Evolutionary conservation across 2,797 vertebrate species (phyloP), one percentile per base, ranked within the genome.

Genomic region (Syngnathus rostellatus): DNA sequence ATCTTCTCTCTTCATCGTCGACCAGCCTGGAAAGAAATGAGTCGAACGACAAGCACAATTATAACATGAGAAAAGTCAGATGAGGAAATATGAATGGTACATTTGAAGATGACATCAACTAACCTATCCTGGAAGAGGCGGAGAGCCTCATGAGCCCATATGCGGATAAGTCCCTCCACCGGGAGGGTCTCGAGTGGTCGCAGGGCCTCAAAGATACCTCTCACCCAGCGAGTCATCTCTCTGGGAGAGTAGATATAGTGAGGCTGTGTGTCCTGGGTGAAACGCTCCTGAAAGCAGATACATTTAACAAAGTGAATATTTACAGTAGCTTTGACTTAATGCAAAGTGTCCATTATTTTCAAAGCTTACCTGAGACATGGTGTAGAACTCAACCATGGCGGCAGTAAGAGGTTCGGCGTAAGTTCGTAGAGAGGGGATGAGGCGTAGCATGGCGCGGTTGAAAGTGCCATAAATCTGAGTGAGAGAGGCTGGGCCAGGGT

Each of bases 321-420:
- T 5, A 31, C n/a, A 45, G 43, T 14, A 12, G 2, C 5, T 46
- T 45, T 43, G 7, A 31, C 1, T 16, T 8, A 11, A 17, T 25
- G 16, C 10, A 45, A 31, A 46, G 41, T 9, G 12, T 37, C 17
- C 25, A 17, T 11, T 46, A 50, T 46, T 21, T 67, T 67, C 31
- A 6, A 31, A 1, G 4, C 40, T 71, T 83, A 99, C 97, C 95
- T 99, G 97, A 65, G 97, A 99, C 96, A 99, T 99, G 51, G 94
- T 98, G 86, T 99, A 99, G 88, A 99, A 99, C 82, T 99, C 97
- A 31, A 99, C 97, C 97, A 99, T 99, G 66, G 97, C 97, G 0
- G 97, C 95, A 0, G 97, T 99, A 31, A 99, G 95, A 0, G 97
- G 97, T 54, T 99, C 97, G 0, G 97, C 96, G 0, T 96, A 99